Conservation (phyloP, 2,888 invertebrate species). For the Diarsia dahlii region DNA sequence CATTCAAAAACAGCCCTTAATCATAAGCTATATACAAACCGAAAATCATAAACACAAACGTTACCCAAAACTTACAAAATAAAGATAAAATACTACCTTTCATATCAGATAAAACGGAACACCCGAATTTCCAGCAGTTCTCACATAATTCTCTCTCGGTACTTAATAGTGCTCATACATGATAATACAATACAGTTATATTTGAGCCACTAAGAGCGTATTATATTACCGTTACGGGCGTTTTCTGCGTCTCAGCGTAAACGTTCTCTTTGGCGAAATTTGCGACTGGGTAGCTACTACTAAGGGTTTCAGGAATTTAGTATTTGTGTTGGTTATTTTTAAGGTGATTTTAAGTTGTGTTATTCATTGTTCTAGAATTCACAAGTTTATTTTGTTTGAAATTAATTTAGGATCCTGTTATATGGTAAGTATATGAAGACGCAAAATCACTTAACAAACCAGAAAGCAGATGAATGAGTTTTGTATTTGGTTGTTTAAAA, state of each 20-base stretch:
- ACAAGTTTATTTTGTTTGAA: background rate
- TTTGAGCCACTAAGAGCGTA: slow-evolving; percentile 72
- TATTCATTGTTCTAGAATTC: background rate
- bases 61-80: background rate
- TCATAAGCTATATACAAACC: background rate
- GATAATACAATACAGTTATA: slow-evolving; percentile 62
- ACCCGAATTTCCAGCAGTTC: slow-evolving; percentile 19
- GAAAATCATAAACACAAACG: background rate
- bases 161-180: slow-evolving; percentile 58
- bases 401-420: background rate
- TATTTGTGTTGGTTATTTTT: background rate
- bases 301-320: slow-evolving; percentile 16
- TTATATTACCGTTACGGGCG: slow-evolving; percentile 70
- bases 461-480: too few species aligned
- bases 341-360: background rate
- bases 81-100: slow-evolving; percentile 23
- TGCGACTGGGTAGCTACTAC: slow-evolving; percentile 65
- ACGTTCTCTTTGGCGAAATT: slow-evolving; percentile 72
- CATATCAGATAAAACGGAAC: slow-evolving; percentile 27
- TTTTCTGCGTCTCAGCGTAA: slow-evolving; percentile 73
- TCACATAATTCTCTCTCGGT: slow-evolving; percentile 51
- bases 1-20: background rate
- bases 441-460: background rate
- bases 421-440: background rate
- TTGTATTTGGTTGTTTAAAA: too few species aligned